Percentiles rank a stretch among this genome's conserved stretches.
phyloP scores from a whole-genome alignment of 2,113 vertebrate species.

The Sylvietta virens region DNA sequence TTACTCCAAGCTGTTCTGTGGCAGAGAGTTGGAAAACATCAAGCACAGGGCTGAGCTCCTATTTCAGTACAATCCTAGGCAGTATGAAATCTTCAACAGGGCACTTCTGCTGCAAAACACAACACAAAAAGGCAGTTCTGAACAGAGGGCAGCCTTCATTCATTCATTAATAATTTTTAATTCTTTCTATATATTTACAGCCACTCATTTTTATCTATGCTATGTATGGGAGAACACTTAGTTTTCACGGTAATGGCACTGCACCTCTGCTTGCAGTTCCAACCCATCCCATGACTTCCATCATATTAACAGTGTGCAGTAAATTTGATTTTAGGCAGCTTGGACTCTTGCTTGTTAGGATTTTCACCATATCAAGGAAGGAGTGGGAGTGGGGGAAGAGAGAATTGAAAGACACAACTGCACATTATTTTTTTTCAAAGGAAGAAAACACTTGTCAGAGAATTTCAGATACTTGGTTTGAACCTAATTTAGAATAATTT shows the following conservation, averaged over 20 bases:
- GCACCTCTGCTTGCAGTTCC: background rate
- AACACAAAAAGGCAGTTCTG: background rate
- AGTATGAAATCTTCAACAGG: background rate
- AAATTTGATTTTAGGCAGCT: background rate
- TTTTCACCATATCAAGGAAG: background rate
- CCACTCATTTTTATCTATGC: background rate
- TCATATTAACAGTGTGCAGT: background rate
- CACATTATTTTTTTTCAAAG: background rate
- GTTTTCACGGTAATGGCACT: background rate
- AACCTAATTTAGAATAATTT: background rate
- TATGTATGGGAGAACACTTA: background rate
- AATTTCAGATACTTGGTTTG: background rate
- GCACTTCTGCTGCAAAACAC: background rate
- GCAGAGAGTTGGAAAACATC: background rate
- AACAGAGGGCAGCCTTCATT: background rate
- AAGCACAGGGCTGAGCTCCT: background rate
- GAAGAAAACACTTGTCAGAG: background rate
- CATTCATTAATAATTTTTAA: background rate
- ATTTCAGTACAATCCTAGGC: background rate
- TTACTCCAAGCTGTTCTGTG: background rate
- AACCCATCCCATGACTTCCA: background rate
- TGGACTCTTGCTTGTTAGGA: background rate
- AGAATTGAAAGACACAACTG: background rate
- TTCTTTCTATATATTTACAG: background rate
- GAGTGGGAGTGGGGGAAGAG: background rate